Percentiles rank a stretch among this genome's conserved stretches.
phyloP scores from a whole-genome alignment of 2,797 vertebrate genomes.

The Spinus olivaceus region DNA sequence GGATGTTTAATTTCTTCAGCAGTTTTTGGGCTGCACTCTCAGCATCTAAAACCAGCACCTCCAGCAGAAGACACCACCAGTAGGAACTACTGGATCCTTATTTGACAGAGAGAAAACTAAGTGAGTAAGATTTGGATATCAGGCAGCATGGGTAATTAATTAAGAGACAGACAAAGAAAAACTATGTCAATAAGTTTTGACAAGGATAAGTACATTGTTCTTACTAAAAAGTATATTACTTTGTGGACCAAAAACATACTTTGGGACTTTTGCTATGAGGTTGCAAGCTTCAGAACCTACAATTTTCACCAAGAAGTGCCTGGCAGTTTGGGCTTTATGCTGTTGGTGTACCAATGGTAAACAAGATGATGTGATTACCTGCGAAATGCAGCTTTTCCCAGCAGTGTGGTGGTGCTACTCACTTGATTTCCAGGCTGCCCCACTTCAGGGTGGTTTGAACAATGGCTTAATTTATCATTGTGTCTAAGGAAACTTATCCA shows the following conservation, averaged over 20 bases:
- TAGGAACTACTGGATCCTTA: neutral
- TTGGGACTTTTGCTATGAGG: neutral
- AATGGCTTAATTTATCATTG: neutral
- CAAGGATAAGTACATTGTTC: neutral
- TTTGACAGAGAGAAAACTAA: neutral
- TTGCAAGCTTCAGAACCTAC: neutral
- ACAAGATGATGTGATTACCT: accelerated
- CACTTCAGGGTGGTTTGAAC: neutral
- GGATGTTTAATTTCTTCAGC: neutral
- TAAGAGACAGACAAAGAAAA: neutral
- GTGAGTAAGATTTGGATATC: neutral
- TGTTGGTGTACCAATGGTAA: neutral
- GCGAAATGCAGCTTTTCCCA: neutral
- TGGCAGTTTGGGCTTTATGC: neutral
- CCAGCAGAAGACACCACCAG: neutral
- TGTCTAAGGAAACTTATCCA: neutral
- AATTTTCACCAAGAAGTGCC: neutral
- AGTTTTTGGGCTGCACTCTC: neutral
- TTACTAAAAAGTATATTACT: neutral
- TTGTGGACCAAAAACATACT: neutral
- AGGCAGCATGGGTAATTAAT: neutral
- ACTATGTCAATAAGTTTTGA: neutral
- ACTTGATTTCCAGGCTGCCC: neutral
- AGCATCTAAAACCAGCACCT: neutral
- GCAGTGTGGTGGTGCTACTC: neutral